Base-by-base conservation (phyloP, 2,797 vertebrate species). In the Channa striata region DNA sequence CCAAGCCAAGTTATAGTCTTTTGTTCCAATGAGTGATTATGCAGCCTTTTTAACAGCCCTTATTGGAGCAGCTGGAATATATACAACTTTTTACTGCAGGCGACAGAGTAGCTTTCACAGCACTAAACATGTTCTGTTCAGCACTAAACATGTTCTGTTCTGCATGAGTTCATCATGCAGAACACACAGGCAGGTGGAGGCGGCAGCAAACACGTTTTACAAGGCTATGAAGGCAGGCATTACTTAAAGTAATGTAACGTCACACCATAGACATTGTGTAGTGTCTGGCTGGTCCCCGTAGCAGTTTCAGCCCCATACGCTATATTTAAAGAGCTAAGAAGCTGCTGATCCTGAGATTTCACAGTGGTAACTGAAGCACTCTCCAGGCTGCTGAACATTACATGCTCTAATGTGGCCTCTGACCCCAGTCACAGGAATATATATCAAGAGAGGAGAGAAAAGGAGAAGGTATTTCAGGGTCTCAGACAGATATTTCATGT, bases 341-440 rank as follows among this genome's bases (percentile, higher is more conserved):
- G 72, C 56, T 7, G 54, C 67, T 71, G 80, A 90, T 75, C 78
- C 78, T 67, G 64, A 82, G 78, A 90, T 91, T 90, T 90, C 86
- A 84, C 83, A 83, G 80, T 59, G 67, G 87, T 87, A 93, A 91
- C 84, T 74, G 81, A 78, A 91, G 87, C 81, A 68, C 85, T 83
- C 78, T 76, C 44, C 75, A 86, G 86, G 68, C 86, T 72, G 79
- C 75, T 74, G 75, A 88, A 90, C 83, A 89, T 86, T 85, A 72
- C 73, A 63, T 44, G 76, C 85, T 81, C 50, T 81, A 82, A 88
- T 81, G 77, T 85, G 87, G 65, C 89, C 89, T 85, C 61, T 90
- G 90, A 90, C 87, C 88, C 72, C 74, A 61, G 79, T 69, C 66
- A 33, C 77, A 74, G 77, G 74, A 85, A 80, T 77, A 83, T 59